These are phyloP conservation scores for Asarcornis scutulata DNA, from an alignment of 2,113 vertebrate species.

Conservation along the genomic window DNA sequence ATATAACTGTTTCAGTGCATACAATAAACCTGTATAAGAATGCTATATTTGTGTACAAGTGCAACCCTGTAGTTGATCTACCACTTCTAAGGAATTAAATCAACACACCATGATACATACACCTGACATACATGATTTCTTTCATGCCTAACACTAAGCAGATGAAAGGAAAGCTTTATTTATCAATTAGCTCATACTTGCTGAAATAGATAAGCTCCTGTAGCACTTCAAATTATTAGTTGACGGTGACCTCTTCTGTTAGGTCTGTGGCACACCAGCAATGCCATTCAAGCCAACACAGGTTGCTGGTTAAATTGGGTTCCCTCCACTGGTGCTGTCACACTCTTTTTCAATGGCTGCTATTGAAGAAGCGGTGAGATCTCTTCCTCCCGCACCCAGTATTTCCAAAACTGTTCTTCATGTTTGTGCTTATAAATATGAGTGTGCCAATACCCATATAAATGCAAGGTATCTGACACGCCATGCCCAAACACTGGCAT, in stretches of 20 bases:
- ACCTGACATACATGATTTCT: neutral
- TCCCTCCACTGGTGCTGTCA: neutral
- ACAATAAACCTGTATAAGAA: neutral
- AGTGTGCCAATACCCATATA: neutral
- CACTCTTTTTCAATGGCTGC: rapidly evolving
- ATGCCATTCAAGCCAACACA: conserved; percentile 9
- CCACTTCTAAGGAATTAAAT: neutral
- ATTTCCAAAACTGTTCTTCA: neutral
- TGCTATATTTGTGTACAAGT: neutral
- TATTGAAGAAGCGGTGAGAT: neutral
- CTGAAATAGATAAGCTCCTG: neutral
- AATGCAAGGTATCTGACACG: rapidly evolving
- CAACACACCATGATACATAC: neutral
- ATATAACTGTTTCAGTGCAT: neutral
- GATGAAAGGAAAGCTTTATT: neutral
- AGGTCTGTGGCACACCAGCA: neutral
- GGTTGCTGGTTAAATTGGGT: neutral
- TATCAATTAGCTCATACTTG: neutral
- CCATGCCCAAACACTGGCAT: neutral
- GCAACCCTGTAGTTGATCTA: neutral
- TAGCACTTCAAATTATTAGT: neutral
- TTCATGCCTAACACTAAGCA: rapidly evolving
- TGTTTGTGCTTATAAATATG: neutral
- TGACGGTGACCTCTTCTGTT: neutral
- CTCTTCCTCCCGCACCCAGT: rapidly evolving